A percentile compares a stretch with the other conserved stretches of the same genome.
These are phyloP conservation scores for Gambelia wislizenii DNA, from an alignment of 2,797 vertebrate genomes.

Conservation along the genomic window DNA sequence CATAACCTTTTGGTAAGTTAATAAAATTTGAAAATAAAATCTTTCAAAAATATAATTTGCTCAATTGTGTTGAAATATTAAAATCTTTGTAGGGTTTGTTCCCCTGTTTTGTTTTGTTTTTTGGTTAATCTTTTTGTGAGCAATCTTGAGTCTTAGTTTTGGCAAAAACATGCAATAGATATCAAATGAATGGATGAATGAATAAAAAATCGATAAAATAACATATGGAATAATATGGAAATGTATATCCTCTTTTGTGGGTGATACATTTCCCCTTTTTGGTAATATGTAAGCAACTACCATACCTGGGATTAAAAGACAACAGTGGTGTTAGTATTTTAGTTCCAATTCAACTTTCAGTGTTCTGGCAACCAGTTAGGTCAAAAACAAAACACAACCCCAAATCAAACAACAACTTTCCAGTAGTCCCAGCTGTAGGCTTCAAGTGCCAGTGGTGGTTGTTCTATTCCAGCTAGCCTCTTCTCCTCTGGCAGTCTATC, in stretches of 20 bases:
- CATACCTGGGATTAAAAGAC: background rate
- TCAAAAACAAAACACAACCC: background rate
- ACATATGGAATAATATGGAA: background rate
- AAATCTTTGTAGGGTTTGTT: no score
- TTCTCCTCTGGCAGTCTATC: slow-evolving; percentile 18
- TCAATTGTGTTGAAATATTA: no score
- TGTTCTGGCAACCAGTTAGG: background rate
- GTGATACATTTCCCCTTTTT: background rate
- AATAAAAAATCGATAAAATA: no score
- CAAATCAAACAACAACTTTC: background rate
- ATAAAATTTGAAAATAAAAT: no score
- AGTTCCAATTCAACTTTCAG: background rate
- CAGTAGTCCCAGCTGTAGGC: background rate
- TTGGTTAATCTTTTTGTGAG: no score
- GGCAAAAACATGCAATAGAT: no score
- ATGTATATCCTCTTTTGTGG: background rate
- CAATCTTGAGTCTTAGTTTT: no score
- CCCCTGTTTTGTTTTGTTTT: no score
- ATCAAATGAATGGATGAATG: no score
- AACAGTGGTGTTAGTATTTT: background rate
- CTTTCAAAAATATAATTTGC: no score
- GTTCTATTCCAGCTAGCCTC: background rate
- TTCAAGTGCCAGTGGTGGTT: slow-evolving; percentile 4
- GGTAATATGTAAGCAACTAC: background rate
- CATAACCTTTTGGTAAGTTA: no score